Evolutionary conservation across 2,113 vertebrate species (phyloP).

Genomic region (Tychaedon coryphoeus): DNA sequence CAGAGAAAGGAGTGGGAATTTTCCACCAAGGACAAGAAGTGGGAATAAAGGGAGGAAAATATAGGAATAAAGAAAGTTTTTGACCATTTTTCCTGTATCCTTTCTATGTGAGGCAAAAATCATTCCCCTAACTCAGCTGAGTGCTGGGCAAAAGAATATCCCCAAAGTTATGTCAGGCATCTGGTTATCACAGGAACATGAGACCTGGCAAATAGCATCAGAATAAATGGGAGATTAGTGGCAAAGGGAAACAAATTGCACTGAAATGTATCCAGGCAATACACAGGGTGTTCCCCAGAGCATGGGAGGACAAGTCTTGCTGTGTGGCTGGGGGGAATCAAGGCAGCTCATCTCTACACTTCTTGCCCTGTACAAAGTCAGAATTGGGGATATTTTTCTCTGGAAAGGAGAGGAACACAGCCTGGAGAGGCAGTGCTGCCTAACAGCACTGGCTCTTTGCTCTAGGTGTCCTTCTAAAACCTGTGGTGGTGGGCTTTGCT

Average conservation of each 20-base stretch:
- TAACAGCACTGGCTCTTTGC: neutral
- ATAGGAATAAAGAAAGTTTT: neutral
- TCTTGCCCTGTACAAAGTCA: neutral
- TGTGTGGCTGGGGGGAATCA: neutral
- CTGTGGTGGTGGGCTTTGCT: neutral
- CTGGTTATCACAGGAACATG: neutral
- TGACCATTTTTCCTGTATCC: neutral
- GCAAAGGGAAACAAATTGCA: neutral
- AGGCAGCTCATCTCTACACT: neutral
- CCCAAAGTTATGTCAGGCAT: neutral
- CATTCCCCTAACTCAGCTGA: neutral
- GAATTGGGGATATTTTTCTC: neutral
- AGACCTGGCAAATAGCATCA: neutral
- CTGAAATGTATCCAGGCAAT: neutral
- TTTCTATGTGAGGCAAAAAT: neutral
- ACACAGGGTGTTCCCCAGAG: neutral
- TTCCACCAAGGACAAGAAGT: neutral
- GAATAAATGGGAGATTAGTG: neutral
- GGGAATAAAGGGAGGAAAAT: neutral
- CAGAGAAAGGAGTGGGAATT: neutral
- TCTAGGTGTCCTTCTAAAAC: neutral
- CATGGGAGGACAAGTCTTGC: neutral
- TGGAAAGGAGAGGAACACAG: neutral
- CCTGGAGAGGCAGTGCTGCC: neutral
- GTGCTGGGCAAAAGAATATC: neutral